Base-by-base conservation (phyloP, 92 coral and sea anemone genomes). In the Virgularia gustaviana region DNA sequence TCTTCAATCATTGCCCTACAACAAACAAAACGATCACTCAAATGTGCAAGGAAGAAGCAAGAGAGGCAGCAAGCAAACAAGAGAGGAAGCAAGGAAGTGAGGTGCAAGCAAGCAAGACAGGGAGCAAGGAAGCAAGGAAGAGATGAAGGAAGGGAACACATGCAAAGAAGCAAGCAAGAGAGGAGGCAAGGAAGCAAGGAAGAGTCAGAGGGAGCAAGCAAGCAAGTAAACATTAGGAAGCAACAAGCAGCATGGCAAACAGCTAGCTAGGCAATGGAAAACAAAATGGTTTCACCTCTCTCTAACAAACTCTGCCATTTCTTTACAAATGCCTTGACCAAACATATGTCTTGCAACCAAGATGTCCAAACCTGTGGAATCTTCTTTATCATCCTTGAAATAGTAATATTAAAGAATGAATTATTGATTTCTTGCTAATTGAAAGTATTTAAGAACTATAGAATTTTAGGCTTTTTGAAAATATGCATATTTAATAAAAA, bases 181-280 rank as follows among this genome's bases (percentile, higher is more conserved):
- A n/a, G 37, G 6, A 59, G 45, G 39, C 10, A 25, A n/a, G 73
- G 42, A 60, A 18, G 64, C 10, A 18, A 66, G 53, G 0, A 44
- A n/a, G 34, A 36, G 34, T 7, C 37, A 59, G 9, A 39, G 31
- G 41, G 31, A 64, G 16, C 5, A 10, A 38, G 55, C 2, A 10
- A 45, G 9, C 1, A 47, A 45, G 29, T 11, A 5, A 42, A 25
- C 4, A 13, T 1, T 30, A 33, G n/a, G 3, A 49, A 16, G 9
- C 27, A 31, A 2, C 9, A 25, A 32, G n/a, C 4, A 2, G 58
- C 22, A 52, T 6, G 3, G 13, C 22, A 22, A 33, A 52, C 7
- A 11, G 58, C 22, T 3, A 22, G 58, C 73, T 85, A 90, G 24
- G 90, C 88, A 53, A 47, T 31, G 23, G 32, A 60, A 59, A 57